Base-by-base conservation (phyloP, 2,888 invertebrate genomes). In the Psylliodes chrysocephalus region DNA sequence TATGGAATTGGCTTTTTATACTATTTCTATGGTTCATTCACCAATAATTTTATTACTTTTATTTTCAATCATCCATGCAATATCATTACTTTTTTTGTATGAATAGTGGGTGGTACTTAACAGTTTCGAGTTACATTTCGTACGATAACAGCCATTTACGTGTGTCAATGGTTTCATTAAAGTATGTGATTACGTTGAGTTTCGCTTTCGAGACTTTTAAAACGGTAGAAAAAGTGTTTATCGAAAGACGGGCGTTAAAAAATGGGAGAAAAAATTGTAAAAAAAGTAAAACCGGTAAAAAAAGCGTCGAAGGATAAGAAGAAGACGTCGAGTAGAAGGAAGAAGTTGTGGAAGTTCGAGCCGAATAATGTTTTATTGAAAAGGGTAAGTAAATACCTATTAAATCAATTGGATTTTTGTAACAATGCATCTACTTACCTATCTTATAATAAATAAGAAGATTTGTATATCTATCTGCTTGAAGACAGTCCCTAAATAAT, bases 361-460 rank as follows among this genome's bases (percentile, higher is more conserved):
- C 62, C 63, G 2, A 53, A 59, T 12, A 63, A 60, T 28, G 47
- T 60, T 38, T 46, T 64, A 1, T 49, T 64, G 10, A 68, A 63
- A 51, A 62, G 49, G 66, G 68, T 66, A 53, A 62, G 64, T 55
- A 3, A n/a, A n/a, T n/a, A n/a, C n/a, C n/a, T n/a, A n/a, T n/a
- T n/a, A n/a, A n/a, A n/a, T n/a, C n/a, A n/a, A n/a, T n/a, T n/a
- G n/a, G n/a, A n/a, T n/a, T n/a, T n/a, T n/a, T n/a, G n/a, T n/a
- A n/a, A n/a, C n/a, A n/a, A n/a, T n/a, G n/a, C n/a, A n/a, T n/a
- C n/a, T n/a, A n/a, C n/a, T n/a, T n/a, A n/a, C n/a, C n/a, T n/a
- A n/a, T n/a, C n/a, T n/a, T n/a, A n/a, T n/a, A n/a, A n/a, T n/a
- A n/a, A n/a, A n/a, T n/a, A n/a, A n/a, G n/a, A n/a, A n/a, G n/a